phyloP scores from a whole-genome alignment of 2,888 invertebrate genomes.

The Eumerus sabulonum region DNA sequence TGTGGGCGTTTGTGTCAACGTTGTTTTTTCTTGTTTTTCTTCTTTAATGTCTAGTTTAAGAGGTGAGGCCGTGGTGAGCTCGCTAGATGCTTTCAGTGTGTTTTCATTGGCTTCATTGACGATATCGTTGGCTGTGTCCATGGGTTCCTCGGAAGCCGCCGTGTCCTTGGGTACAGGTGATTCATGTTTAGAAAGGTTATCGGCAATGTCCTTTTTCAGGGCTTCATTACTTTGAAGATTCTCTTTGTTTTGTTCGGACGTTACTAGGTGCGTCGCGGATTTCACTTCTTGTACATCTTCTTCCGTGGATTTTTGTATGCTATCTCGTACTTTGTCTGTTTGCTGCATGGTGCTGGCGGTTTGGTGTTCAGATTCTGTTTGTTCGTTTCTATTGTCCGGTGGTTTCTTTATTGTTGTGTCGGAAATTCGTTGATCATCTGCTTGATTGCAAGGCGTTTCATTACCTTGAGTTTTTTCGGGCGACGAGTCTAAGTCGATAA shows the following conservation, averaged over 20 bases:
- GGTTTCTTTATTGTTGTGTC: slow-evolving; percentile 47
- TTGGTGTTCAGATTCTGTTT: background rate
- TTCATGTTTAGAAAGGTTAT: slow-evolving; percentile 71
- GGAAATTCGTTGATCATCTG: slow-evolving; percentile 37
- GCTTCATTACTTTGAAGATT: slow-evolving; percentile 70
- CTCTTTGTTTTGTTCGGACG: slow-evolving; percentile 59
- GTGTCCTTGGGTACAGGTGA: slow-evolving; percentile 70
- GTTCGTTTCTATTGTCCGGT: slow-evolving; percentile 31
- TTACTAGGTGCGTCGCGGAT: slow-evolving; percentile 25
- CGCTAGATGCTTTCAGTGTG: slow-evolving; percentile 27
- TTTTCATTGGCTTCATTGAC: slow-evolving; percentile 29
- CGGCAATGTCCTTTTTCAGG: slow-evolving; percentile 73
- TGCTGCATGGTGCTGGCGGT: slow-evolving; percentile 50
- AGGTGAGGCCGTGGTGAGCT: slow-evolving; percentile 15
- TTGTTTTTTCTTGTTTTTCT: slow-evolving; percentile 26
- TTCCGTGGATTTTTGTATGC: slow-evolving; percentile 61
- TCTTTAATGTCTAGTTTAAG: slow-evolving; percentile 49
- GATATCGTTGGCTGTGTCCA: slow-evolving; percentile 36
- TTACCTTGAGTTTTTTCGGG: slow-evolving; percentile 49
- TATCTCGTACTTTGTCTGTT: slow-evolving; percentile 64
- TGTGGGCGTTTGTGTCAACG: background rate
- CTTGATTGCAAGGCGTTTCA: slow-evolving; percentile 31
- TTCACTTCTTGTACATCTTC: slow-evolving; percentile 47
- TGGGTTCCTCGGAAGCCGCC: slow-evolving; percentile 18
- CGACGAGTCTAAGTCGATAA: slow-evolving; percentile 61